Evolutionary conservation across 2,888 invertebrate genomes (phyloP), one percentile per base, ranked within the genome.

Genomic region (Blastobasis lacticolella): DNA sequence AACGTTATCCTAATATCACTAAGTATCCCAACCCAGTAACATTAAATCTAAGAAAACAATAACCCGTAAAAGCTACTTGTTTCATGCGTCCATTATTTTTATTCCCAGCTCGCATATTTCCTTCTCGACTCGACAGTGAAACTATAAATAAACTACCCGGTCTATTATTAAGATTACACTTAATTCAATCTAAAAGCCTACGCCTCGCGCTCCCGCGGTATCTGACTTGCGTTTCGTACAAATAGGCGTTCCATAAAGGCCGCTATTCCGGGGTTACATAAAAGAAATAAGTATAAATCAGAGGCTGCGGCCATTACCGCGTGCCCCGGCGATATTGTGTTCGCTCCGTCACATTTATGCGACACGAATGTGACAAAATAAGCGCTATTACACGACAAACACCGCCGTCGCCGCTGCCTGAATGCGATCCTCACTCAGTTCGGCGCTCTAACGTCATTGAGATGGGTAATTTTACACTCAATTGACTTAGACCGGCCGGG

Each of bases 241-340:
- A 77, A 68, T 70, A 71, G 73, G 73, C 73, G 71, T 73, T 78
- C 67, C 70, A 74, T 74, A 73, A 76, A 78, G 74, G 78, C 78
- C 80, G 71, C 77, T 75, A 83, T 84, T 84, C 75, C 66, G 75
- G 74, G 65, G 69, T 74, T 69, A 77, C 81, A 85, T 83, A 85
- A 86, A 85, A 83, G 81, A 81, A 84, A 82, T 76, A 79, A 76
- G 78, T 79, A 84, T 86, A 85, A 86, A 85, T 86, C 84, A 81
- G 83, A 77, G 68, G 66, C 68, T 80, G 68, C 74, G 69, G 72
- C 84, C 78, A 84, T 87, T 86, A 83, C 75, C 63, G 72, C 69
- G 67, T 69, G 65, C 74, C 67, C 71, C 63, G 70, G 68, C 75
- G 73, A 80, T 83, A 81, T 83, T 82, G 79, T 82, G 68, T 71